Evolutionary conservation across 2,797 vertebrate species (phyloP).

Genomic region (Argentina silus): DNA sequence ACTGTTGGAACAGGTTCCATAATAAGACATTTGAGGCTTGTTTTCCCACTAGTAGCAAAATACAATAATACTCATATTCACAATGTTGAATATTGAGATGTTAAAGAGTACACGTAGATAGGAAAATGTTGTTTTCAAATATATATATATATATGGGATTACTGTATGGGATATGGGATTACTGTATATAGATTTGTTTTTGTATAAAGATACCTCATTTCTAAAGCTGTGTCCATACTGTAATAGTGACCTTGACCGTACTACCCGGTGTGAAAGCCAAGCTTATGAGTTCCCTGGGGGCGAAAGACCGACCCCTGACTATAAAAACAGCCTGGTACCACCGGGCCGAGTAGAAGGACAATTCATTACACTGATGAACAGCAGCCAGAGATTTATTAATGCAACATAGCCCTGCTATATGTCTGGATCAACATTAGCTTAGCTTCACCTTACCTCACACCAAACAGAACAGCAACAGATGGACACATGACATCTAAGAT

Average conservation of each 20-base stretch:
- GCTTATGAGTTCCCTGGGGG: background rate
- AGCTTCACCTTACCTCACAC: background rate
- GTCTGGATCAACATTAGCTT: background rate
- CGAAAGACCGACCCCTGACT: background rate
- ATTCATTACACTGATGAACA: slow-evolving; percentile 19
- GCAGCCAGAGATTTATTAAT: slow-evolving; percentile 16
- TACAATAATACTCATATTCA: no score
- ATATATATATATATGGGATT: no score
- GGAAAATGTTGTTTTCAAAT: no score
- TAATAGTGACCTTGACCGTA: background rate
- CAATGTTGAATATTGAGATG: no score
- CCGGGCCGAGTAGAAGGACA: slow-evolving; percentile 2
- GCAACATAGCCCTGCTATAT: background rate
- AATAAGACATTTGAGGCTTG: background rate
- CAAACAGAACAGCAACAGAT: slow-evolving; percentile 1
- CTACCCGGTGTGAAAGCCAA: slow-evolving; percentile 3
- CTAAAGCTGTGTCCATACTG: background rate
- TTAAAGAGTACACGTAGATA: no score
- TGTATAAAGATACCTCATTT: background rate
- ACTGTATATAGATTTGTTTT: no score
- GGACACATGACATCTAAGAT: background rate
- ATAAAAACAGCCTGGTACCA: background rate
- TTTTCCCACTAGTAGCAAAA: background rate
- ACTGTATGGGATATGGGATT: no score
- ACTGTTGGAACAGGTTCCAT: background rate